Evolutionary conservation across 2,888 invertebrate species (phyloP), one percentile per base, ranked within the genome.

Genomic region (Trisateles emortualis): DNA sequence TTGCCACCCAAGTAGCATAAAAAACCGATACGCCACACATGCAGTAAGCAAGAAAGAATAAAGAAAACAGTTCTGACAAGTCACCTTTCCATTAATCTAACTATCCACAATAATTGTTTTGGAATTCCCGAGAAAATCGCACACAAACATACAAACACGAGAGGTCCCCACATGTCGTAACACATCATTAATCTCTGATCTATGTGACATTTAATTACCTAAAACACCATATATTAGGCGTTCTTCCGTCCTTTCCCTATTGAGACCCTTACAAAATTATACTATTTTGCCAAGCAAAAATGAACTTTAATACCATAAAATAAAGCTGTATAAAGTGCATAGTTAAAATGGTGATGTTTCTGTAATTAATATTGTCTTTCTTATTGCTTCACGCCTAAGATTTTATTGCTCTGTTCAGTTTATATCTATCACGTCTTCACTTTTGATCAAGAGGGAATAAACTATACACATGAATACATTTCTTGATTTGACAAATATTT

Each of bases 131-230:
- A 51, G 46, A 17, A 63, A 61, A 66, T 72, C 65, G 53, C 47
- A 46, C 51, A 59, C 64, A 57, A 63, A 64, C 60, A 72, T 65
- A 61, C 69, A 65, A 66, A 68, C 66, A 68, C 52, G 38, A 72
- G 68, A 69, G 63, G 68, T 78, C 78, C 71, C 73, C 68, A 76
- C 81, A 81, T 69, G 71, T 84, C 88, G 90, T 87, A 88, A 90
- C 91, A 91, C 88, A 87, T 91, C 91, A 92, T 92, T 92, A 92
- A 92, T 92, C 89, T 88, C 86, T 88, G 90, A 92, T 92, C 85
- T 90, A 92, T 92, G 90, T 88, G 91, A 92, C 91, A 91, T 92
- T 92, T 91, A 92, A 92, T 92, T 92, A 92, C 92, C 91, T 90
- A 90, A 90, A 90, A 90, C 90, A 91, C 90, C 90, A 91, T 92